phyloP scores from a whole-genome alignment of 2,797 vertebrate genomes.

The Epinephelus awoara region DNA sequence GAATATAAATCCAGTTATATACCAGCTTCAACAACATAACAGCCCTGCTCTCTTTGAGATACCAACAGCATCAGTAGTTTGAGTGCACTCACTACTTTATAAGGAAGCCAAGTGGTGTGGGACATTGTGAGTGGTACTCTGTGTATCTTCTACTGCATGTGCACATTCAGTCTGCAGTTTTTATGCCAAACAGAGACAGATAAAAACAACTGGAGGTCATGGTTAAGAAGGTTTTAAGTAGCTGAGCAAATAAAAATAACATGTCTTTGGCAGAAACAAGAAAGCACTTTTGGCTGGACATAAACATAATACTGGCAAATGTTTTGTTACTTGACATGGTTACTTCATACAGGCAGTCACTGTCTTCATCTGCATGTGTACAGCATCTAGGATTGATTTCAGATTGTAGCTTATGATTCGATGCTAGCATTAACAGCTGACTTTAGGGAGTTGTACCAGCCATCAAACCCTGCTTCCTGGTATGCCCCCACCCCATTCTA shows the following conservation, averaged over 20 bases:
- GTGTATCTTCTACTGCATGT: conserved; percentile 8
- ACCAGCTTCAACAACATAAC: conserved; percentile 24
- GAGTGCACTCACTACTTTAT: conserved; percentile 54
- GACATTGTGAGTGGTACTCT: conserved; percentile 20
- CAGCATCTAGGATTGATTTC: conserved; percentile 23
- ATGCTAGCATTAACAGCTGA: conserved; percentile 37
- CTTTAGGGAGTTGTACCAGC: conserved; percentile 8
- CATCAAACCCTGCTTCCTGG: conserved; percentile 19
- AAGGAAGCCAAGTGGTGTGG: conserved; percentile 58
- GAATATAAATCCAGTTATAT: conserved; percentile 24
- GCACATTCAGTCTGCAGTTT: conserved; percentile 30
- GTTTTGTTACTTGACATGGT: conserved; percentile 38
- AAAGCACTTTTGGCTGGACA: conserved; percentile 75
- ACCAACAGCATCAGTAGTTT: conserved; percentile 27
- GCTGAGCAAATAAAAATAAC: conserved; percentile 60
- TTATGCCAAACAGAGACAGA: conserved; percentile 33
- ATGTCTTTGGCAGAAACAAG: conserved; percentile 77
- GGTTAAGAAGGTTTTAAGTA: conserved; percentile 47
- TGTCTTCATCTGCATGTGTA: conserved; percentile 24
- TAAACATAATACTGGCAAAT: conserved; percentile 57
- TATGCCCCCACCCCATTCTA: conserved; percentile 5
- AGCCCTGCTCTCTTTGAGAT: conserved; percentile 29
- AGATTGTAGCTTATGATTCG: conserved; percentile 24
- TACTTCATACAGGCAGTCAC: conserved; percentile 38
- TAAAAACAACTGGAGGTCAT: conserved; percentile 36